Evolutionary conservation across 2,113 vertebrate genomes (phyloP).

Genomic region (Myodes glareolus): DNA sequence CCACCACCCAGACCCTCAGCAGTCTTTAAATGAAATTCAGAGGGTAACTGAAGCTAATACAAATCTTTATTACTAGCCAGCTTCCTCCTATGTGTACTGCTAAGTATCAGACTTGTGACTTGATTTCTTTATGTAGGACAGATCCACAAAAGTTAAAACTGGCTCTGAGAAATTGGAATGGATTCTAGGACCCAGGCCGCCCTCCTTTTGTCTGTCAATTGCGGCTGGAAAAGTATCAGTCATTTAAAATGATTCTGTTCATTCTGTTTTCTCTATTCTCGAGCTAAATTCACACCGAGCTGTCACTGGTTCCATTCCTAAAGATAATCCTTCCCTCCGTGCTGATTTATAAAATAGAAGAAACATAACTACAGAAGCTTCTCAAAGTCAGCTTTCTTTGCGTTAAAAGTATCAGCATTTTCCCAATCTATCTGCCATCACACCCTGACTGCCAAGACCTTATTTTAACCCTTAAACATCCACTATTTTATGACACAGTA

Average conservation of each 20-base stretch:
- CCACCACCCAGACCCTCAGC: not conserved
- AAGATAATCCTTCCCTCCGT: not conserved
- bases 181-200: not conserved
- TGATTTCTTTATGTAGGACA: conserved; percentile 52
- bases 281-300: conserved; percentile 30
- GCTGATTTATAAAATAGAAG: not conserved
- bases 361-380: not conserved
- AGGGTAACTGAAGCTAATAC: conserved; percentile 2
- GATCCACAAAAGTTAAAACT: not conserved
- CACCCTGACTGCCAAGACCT: not conserved
- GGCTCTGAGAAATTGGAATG: not conserved
- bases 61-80: not conserved
- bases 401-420: conserved; percentile 31
- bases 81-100: not conserved
- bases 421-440: conserved; percentile 6
- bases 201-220: conserved; percentile 2
- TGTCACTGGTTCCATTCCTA: not conserved
- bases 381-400: conserved; percentile 14
- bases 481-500: not conserved
- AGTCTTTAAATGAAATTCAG: conserved; percentile 30
- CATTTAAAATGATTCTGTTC: conserved; percentile 46
- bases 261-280: conserved; percentile 23
- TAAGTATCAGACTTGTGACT: not conserved
- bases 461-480: not conserved
- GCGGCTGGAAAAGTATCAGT: not conserved